A percentile compares a stretch with the other conserved stretches of the same genome.
These are phyloP conservation scores for Acleris holmiana DNA, from an alignment of 2,888 invertebrate species.

Conservation along the genomic window DNA sequence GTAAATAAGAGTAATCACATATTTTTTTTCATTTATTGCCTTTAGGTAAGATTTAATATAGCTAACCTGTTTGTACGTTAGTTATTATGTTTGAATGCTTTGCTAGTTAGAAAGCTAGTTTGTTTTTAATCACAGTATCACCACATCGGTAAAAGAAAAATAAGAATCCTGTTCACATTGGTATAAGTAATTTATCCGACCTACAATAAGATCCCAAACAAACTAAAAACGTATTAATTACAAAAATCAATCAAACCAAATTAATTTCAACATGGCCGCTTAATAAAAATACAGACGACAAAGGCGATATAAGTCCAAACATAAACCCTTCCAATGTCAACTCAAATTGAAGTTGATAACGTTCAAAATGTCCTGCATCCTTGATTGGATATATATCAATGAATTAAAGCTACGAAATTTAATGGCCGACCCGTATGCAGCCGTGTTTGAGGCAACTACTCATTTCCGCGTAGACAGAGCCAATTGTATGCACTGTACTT, in stretches of 20 bases:
- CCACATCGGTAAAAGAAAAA: too few species aligned
- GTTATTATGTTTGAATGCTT: too few species aligned
- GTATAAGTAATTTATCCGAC: background rate
- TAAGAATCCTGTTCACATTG: too few species aligned
- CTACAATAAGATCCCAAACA: background rate
- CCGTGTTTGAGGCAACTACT: conserved; percentile 58
- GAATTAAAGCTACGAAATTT: background rate
- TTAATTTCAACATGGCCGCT: conserved; percentile 5
- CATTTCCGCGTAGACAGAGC: conserved; percentile 64
- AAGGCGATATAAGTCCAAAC: background rate
- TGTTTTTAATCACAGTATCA: too few species aligned
- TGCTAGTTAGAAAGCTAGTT: too few species aligned
- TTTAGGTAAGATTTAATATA: too few species aligned
- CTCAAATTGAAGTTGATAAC: background rate
- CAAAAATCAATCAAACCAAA: conserved; percentile 4
- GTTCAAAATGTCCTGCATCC: background rate
- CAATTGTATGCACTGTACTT: conserved; percentile 62
- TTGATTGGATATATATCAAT: background rate
- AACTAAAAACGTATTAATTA: conserved; percentile 4
- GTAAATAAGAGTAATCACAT: too few species aligned
- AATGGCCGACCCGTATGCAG: conserved; percentile 60
- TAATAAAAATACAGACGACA: background rate
- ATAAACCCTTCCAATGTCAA: conserved; percentile 6
- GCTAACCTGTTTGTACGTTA: too few species aligned
- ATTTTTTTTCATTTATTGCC: too few species aligned